Evolutionary conservation across 2,113 vertebrate species (phyloP), one percentile per base, ranked within the genome.

Genomic region (Amblyopsis rosae): DNA sequence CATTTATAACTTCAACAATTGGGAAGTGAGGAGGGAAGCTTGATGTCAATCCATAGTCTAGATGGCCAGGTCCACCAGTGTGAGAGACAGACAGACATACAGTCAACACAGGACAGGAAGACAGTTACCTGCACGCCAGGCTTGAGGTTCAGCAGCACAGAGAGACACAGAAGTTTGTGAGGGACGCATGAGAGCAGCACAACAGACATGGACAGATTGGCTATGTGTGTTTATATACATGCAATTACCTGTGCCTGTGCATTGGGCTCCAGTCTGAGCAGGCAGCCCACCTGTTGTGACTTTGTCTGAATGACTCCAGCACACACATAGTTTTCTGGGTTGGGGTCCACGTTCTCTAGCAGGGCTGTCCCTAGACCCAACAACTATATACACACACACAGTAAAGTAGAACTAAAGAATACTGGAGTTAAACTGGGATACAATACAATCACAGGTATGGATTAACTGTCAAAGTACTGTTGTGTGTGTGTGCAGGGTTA

Each of bases 241-340:
- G 17, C n/a, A n/a, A 11, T 67, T 80, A 97, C 96, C 94, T 97
- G 96, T 49, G 96, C 96, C 85, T 97, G 95, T 64, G 92, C 93
- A 0, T 97, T 97, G 64, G 95, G 95, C 82, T 97, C 96, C 84
- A 97, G 92, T 82, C 96, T 91, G 12, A 97, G 92, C 86, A 97
- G 92, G 59, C 95, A 96, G 84, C 96, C 95, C 10, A 97, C 94
- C 77, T 97, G 96, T 79, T 96, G 91, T 55, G 92, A 84, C 82
- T 97, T 97, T 8, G 95, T 96, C 90, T 97, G 96, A 78, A 97
- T 94, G 73, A 97, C 95, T 54, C 96, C 96, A 51, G 96, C 95
- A 19, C 95, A 96, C 62, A 97, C 96, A 2, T 94, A 97, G 83
- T 97, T 97, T 83, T 97, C 96, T 6, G 94, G 95, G 84, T 97